These are phyloP conservation scores for Alloscopus bannaensis DNA, from an alignment of 2,888 invertebrate species.

Conservation along the genomic window DNA sequence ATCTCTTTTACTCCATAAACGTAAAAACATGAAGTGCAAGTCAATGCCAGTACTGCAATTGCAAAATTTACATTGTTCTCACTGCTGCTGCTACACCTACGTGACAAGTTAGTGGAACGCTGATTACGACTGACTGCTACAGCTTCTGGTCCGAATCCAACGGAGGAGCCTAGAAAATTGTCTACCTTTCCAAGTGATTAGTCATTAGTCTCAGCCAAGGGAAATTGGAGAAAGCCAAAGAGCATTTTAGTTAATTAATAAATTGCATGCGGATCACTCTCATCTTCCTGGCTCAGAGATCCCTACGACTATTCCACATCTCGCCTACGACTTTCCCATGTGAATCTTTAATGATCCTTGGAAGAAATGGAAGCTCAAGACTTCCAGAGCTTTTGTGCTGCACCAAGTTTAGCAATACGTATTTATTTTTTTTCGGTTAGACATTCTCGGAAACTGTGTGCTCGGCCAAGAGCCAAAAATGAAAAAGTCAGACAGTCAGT, in stretches of 20 bases:
- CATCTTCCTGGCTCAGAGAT: not conserved
- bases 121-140: too few relatives aligned
- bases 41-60: too few relatives aligned
- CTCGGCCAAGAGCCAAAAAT: constrained; percentile 1
- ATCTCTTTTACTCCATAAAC: too few relatives aligned
- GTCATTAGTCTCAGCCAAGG: too few relatives aligned
- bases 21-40: too few relatives aligned
- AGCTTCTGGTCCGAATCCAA: too few relatives aligned
- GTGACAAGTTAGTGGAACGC: too few relatives aligned
- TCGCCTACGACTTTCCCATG: not conserved
- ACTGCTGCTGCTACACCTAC: too few relatives aligned
- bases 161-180: too few relatives aligned
- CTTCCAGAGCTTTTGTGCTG: not conserved
- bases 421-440: too few relatives aligned
- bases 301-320: not conserved
- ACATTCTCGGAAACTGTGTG: constrained; percentile 9
- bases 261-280: constrained; percentile 2
- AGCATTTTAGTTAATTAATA: constrained; percentile 21
- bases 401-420: not conserved
- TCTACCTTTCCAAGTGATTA: too few relatives aligned
- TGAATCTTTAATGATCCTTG: constrained; percentile 18
- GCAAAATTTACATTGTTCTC: too few relatives aligned
- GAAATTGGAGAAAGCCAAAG: not conserved
- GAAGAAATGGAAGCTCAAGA: not conserved
- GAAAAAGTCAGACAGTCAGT: constrained; percentile 7